Percentiles rank a stretch among this genome's conserved stretches.
These are phyloP conservation scores for Drosophila robusta DNA, from an alignment of 2,888 invertebrate genomes.

Conservation along the genomic window DNA sequence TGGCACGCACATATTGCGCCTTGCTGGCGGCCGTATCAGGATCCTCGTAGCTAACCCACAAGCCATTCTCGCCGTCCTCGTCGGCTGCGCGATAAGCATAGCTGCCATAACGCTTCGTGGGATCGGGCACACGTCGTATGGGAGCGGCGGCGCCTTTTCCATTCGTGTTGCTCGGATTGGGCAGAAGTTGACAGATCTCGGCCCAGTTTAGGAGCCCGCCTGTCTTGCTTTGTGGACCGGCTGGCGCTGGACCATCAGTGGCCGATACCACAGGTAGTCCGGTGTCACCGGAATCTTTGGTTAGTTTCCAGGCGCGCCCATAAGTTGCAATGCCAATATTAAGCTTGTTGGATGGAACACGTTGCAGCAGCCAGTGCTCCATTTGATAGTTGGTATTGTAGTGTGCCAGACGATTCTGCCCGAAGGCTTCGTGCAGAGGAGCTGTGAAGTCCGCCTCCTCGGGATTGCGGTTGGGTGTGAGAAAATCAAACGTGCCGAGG, in stretches of 20 bases:
- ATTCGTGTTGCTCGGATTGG: slow-evolving; percentile 87
- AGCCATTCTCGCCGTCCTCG: slow-evolving; percentile 88
- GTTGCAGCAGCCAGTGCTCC: slow-evolving; percentile 87
- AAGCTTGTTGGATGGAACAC: slow-evolving; percentile 89
- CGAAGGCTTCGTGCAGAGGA: slow-evolving; percentile 90
- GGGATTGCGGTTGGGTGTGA: slow-evolving; percentile 90
- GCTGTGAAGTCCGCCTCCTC: slow-evolving; percentile 92
- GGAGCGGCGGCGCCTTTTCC: slow-evolving; percentile 88
- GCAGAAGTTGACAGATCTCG: slow-evolving; percentile 91
- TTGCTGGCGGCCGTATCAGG: slow-evolving; percentile 93
- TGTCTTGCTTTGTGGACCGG: slow-evolving; percentile 90
- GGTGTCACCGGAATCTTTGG: slow-evolving; percentile 89
- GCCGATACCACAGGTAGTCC: slow-evolving; percentile 90
- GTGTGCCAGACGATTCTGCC: slow-evolving; percentile 87
- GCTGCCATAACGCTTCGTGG: slow-evolving; percentile 91
- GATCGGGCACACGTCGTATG: slow-evolving; percentile 91
- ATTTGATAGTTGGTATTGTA: slow-evolving; percentile 89
- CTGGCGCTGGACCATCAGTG: slow-evolving; percentile 89
- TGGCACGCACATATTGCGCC: slow-evolving; percentile 90
- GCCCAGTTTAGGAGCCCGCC: slow-evolving; percentile 91
- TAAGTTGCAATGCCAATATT: slow-evolving; percentile 90
- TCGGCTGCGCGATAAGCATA: slow-evolving; percentile 91
- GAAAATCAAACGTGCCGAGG: slow-evolving; percentile 92
- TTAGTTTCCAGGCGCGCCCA: slow-evolving; percentile 92
- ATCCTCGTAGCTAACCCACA: slow-evolving; percentile 94